Evolutionary conservation across 2,888 invertebrate species (phyloP).

Genomic region (Auanema sp.): DNA sequence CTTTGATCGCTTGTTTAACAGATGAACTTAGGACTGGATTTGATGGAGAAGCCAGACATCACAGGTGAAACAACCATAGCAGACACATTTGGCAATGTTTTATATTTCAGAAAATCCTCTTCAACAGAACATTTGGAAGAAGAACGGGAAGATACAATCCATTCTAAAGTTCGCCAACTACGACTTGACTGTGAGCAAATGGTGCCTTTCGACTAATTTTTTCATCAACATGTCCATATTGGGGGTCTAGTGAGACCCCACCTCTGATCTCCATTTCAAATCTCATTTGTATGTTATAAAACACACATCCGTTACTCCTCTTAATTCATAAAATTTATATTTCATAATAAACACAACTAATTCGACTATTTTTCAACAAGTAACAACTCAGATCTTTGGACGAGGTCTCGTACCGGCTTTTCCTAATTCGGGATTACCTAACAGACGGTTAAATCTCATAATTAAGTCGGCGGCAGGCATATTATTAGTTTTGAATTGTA

Average conservation of each 20-base stretch:
- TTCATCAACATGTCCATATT: no score
- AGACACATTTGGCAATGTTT: background rate
- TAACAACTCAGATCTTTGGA: conserved; percentile 29
- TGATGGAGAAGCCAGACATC: conserved; percentile 49
- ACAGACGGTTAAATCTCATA: conserved; percentile 58
- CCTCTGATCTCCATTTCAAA: conserved; percentile 6
- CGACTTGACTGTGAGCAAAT: conserved; percentile 33
- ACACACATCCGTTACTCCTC: background rate
- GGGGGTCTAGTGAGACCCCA: no score
- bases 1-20: conserved; percentile 57
- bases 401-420: conserved; percentile 52
- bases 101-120: conserved; percentile 37
- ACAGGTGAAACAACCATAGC: conserved; percentile 19
- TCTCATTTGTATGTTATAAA: background rate
- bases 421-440: conserved; percentile 58
- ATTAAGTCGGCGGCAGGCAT: conserved; percentile 57
- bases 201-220: conserved; percentile 7
- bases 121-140: conserved; percentile 43
- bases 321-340: background rate
- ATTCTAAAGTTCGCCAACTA: conserved; percentile 33
- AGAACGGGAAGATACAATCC: conserved; percentile 31
- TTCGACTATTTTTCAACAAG: conserved; percentile 4
- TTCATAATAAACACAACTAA: conserved; percentile 6
- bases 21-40: conserved; percentile 60
- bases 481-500: conserved; percentile 57